Conservation (phyloP, 2,888 invertebrate species). For the Tetragonisca angustula region DNA sequence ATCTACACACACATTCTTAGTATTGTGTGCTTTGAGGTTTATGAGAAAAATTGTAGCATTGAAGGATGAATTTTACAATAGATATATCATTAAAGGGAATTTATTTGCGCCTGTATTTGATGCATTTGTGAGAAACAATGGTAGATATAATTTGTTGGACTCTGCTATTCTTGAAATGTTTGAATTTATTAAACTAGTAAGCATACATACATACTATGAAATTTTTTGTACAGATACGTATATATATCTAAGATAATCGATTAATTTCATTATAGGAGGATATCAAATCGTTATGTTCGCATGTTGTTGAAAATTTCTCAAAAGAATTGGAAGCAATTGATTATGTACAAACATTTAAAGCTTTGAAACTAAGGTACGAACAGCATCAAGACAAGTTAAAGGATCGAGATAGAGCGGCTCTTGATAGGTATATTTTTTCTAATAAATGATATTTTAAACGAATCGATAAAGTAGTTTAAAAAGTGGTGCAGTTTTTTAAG, state of each 20-base stretch:
- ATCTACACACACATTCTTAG: conserved; percentile 98
- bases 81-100: conserved; percentile 97
- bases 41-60: conserved; percentile 98
- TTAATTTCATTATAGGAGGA: conserved; percentile 87
- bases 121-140: conserved; percentile 98
- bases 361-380: conserved; percentile 94
- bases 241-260: background rate
- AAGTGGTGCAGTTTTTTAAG: no score
- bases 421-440: conserved; percentile 86
- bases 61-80: conserved; percentile 99
- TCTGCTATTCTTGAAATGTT: conserved; percentile 99
- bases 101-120: conserved; percentile 98
- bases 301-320: conserved; percentile 98
- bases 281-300: conserved; percentile 94
- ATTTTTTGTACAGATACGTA: background rate
- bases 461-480: background rate
- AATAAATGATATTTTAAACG: background rate
- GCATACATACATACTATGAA: conserved; percentile 4
- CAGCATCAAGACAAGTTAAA: conserved; percentile 96
- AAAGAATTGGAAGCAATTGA: conserved; percentile 97
- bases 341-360: conserved; percentile 99
- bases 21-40: conserved; percentile 97
- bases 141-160: conserved; percentile 98
- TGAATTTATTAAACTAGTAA: conserved; percentile 96
- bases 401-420: conserved; percentile 91